Evolutionary conservation across 64 coral and sea anemone genomes (phyloP).

Genomic region (Montipora foliosa): DNA sequence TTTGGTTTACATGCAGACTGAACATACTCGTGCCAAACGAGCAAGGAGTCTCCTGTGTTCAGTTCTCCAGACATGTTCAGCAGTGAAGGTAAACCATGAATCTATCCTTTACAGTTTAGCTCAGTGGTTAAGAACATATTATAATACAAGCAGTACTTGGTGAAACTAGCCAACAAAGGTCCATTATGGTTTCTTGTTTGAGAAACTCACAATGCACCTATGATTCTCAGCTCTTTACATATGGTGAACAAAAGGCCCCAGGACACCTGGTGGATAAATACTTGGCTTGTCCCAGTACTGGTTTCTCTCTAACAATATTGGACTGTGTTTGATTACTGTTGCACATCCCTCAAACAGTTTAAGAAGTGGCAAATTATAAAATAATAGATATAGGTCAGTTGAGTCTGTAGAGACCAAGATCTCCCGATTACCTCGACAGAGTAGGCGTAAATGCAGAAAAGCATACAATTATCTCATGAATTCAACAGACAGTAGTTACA

Average conservation of each 20-base stretch:
- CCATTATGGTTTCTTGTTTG: constrained; percentile 26
- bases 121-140: constrained; percentile 11
- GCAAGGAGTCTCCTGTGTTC: constrained; percentile 9
- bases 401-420: too few relatives aligned
- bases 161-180: not conserved
- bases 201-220: constrained; percentile 24
- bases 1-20: constrained; percentile 23
- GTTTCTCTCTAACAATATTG: constrained; percentile 25
- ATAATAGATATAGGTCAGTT: not conserved
- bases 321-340: constrained; percentile 3
- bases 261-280: constrained; percentile 14
- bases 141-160: not conserved
- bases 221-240: constrained; percentile 28
- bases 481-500: too few relatives aligned
- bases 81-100: constrained; percentile 25
- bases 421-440: too few relatives aligned
- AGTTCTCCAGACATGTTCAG: constrained; percentile 8
- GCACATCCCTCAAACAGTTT: constrained; percentile 29
- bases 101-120: constrained; percentile 33
- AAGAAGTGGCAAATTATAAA: constrained; percentile 36
- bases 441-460: too few relatives aligned
- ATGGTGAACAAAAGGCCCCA: not conserved
- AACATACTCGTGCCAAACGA: constrained; percentile 23
- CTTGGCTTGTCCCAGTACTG: constrained; percentile 1
- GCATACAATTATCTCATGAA: too few relatives aligned